Evolutionary conservation across 2,797 vertebrate genomes (phyloP).

Genomic region (Poeciliopsis paucimaculata): DNA sequence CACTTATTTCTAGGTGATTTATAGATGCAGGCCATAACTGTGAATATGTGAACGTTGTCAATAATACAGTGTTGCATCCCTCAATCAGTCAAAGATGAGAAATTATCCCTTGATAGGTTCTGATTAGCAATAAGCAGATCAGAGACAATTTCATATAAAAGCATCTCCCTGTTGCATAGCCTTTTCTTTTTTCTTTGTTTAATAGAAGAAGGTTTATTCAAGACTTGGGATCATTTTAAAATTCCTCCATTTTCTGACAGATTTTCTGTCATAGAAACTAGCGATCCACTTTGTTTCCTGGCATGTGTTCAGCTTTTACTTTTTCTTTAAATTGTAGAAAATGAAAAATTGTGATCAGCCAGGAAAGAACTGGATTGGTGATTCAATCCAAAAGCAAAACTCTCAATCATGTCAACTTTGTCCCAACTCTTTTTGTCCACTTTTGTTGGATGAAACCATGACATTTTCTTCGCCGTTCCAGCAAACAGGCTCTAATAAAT

Average conservation of each 20-base stretch:
- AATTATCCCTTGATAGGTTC: neutral
- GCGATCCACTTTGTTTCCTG: neutral
- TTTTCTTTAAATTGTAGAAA: neutral
- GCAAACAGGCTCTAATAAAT: constrained; percentile 6
- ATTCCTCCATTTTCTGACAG: neutral
- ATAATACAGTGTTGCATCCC: neutral
- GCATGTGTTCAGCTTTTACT: neutral
- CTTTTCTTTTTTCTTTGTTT: neutral
- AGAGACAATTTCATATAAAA: neutral
- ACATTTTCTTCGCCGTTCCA: neutral
- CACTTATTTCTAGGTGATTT: neutral
- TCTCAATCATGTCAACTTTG: neutral
- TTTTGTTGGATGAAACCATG: neutral
- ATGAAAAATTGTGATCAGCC: neutral
- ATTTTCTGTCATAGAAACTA: neutral
- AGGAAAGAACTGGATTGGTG: neutral
- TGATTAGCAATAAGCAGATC: neutral
- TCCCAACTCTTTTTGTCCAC: neutral
- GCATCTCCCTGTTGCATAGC: neutral
- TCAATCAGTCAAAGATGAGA: neutral
- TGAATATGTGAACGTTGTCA: neutral
- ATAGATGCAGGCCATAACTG: neutral
- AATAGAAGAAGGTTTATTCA: neutral
- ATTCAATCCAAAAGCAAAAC: neutral
- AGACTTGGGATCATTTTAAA: neutral